Evolutionary conservation across 2,797 vertebrate species (phyloP).

Genomic region (Schizothorax lantsangensis): DNA sequence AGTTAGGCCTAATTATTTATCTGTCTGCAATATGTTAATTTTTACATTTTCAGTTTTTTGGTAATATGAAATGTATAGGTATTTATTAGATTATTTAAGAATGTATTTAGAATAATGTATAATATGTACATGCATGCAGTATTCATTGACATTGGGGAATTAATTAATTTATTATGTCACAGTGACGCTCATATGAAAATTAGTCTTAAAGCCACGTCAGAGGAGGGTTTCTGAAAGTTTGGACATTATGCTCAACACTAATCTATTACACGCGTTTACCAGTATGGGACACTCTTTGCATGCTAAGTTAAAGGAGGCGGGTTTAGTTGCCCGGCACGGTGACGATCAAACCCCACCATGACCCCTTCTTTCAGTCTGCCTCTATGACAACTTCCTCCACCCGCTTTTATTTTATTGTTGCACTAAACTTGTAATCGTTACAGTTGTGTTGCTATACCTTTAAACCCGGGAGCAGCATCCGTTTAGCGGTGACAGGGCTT

Average conservation of each 20-base stretch:
- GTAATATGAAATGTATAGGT: neutral
- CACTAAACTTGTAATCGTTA: neutral
- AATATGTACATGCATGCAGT: neutral
- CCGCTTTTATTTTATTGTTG: conserved; percentile 41
- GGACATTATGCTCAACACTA: neutral
- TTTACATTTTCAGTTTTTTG: neutral
- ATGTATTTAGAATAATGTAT: neutral
- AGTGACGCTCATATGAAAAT: neutral
- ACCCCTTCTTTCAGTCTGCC: conserved; percentile 40
- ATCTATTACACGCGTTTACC: neutral
- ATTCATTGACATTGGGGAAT: neutral
- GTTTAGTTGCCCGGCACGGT: conserved; percentile 20
- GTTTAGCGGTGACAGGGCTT: conserved; percentile 6
- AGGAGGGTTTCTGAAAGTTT: neutral
- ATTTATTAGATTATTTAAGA: neutral
- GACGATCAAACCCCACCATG: conserved; percentile 39
- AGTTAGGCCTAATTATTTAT: neutral
- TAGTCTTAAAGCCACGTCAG: neutral
- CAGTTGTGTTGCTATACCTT: neutral
- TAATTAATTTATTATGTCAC: neutral
- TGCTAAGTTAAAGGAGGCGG: conserved; percentile 20
- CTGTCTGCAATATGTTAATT: neutral
- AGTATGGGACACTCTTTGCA: conserved; percentile 8
- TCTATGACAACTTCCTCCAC: conserved; percentile 58
- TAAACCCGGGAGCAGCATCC: neutral